Evolutionary conservation across 2,797 vertebrate species (phyloP), one percentile per base, ranked within the genome.

Genomic region (Varecia variegata): DNA sequence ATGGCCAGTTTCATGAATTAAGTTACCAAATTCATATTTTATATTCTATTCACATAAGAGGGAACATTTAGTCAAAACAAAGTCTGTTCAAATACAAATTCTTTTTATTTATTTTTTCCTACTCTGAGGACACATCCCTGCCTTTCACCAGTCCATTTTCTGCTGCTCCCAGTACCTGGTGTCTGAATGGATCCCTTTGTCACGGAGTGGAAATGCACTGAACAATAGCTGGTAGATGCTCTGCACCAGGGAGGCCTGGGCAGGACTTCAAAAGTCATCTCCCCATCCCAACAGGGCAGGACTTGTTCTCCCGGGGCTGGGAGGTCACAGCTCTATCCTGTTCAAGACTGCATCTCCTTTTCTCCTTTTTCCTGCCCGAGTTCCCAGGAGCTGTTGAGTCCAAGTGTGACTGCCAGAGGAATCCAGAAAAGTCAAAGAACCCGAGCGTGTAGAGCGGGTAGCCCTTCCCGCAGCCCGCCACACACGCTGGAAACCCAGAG

Each of bases 201-300:
- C 50, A 15, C 50, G 0, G 3, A 25, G 73, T 73, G 74, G 85
- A 82, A 83, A 43, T 93, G 50, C 14, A 8, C 27, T 1, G 8
- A 40, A 77, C 43, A 45, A 35, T 65, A 47, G 74, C 45, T 65
- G 15, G 95, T 96, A 95, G 94, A 70, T 52, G 92, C 45, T 88
- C 97, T 95, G 82, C 93, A 94, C 87, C 94, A 89, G 97, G 98
- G 97, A 97, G 97, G 96, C 77, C 97, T 9, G 6, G 98, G 96
- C 98, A 97, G 90, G 93, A 97, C 97, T 98, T 98, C 97, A 96
- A 98, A 97, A 96, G 94, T 67, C 56, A 94, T 98, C 98, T 98
- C 89, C 98, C 83, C 97, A 98, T 98, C 97, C 95, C 87, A 92
- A 12, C 96, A 95, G 97, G 97, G 97, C 95, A 96, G 91, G 92